phyloP scores from a whole-genome alignment of 1,140 invertebrate genomes.

The Habropoda laboriosa region DNA sequence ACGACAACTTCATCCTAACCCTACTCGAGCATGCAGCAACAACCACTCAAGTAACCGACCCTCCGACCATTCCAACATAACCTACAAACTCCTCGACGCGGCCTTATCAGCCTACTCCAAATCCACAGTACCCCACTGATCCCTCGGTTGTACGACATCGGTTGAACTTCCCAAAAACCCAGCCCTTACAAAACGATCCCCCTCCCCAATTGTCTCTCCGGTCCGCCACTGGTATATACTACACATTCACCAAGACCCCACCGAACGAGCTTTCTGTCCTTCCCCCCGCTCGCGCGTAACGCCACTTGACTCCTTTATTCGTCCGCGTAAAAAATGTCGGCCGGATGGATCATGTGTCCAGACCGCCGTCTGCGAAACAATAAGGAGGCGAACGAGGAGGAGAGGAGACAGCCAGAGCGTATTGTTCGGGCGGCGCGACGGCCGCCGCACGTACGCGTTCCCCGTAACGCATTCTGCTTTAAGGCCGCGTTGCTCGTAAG shows the following conservation, averaged over 20 bases:
- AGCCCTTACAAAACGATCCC: not conserved
- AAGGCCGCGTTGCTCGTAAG: constrained; percentile 71
- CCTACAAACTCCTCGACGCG: not conserved
- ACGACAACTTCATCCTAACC: not conserved
- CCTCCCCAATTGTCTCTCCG: not conserved
- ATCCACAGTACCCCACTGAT: not conserved
- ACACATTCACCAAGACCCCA: not conserved
- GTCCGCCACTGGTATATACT: too few species aligned
- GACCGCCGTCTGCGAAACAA: constrained; percentile 46
- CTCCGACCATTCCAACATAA: not conserved
- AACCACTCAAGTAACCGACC: not conserved
- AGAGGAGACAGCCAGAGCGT: constrained; percentile 47
- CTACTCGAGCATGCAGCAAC: not conserved
- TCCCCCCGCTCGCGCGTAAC: not conserved
- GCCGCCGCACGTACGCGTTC: constrained; percentile 58
- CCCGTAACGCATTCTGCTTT: constrained; percentile 69
- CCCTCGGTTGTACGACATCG: not conserved
- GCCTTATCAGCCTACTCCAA: constrained; percentile 3
- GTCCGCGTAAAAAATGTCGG: not conserved
- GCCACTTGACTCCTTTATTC: constrained; percentile 50
- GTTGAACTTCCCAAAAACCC: not conserved
- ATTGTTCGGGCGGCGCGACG: constrained; percentile 65
- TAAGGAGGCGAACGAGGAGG: constrained; percentile 48
- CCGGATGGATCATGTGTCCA: constrained; percentile 36
- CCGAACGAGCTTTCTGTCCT: too few species aligned